Evolutionary conservation across 2,797 vertebrate genomes (phyloP), one percentile per base, ranked within the genome.

Genomic region (Halcyon leucocephala): DNA sequence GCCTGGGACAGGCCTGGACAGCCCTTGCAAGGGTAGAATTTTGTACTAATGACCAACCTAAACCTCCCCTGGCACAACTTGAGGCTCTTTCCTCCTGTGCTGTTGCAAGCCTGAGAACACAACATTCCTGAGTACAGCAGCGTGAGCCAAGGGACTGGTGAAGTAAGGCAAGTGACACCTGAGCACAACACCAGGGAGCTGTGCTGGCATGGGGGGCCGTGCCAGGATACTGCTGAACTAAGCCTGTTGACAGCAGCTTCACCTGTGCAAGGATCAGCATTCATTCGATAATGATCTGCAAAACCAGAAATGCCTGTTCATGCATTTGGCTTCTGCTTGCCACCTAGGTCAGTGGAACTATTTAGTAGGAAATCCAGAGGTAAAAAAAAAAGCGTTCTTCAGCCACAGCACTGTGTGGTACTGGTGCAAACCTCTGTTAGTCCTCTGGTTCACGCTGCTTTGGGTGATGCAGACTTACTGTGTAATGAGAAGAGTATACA

Each of bases 71-170:
- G 64, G 31, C 42, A 25, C 22, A 33, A 26, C 24, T 19, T 19
- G 44, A 26, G 12, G 44, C 44, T 20, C 10, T 33, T 37, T 29
- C 25, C 33, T 70, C 24, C n/a, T 3, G 4, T 17, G 13, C 22
- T 6, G 2, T 3, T 5, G 0, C 4, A 2, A 11, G 2, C 14
- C 37, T 2, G 15, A n/a, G 58, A 20, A 3, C 7, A 3, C 7
- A 1, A 0, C 13, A 3, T 0, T 13, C 7, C 28, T 6, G 4
- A 2, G 9, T 7, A 1, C 25, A 22, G 1, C 66, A 37, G 29
- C 7, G 80, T 3, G 33, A 46, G 10, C 25, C n/a, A 0, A 19
- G 41, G 61, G n/a, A 16, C 65, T 6, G 52, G 2, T 1, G 3
- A 52, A 29, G 60, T 7, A 29, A 21, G 1, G 24, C 67, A 3